Conservation (phyloP, 2,797 vertebrate genomes). For the Chelmon rostratus region DNA sequence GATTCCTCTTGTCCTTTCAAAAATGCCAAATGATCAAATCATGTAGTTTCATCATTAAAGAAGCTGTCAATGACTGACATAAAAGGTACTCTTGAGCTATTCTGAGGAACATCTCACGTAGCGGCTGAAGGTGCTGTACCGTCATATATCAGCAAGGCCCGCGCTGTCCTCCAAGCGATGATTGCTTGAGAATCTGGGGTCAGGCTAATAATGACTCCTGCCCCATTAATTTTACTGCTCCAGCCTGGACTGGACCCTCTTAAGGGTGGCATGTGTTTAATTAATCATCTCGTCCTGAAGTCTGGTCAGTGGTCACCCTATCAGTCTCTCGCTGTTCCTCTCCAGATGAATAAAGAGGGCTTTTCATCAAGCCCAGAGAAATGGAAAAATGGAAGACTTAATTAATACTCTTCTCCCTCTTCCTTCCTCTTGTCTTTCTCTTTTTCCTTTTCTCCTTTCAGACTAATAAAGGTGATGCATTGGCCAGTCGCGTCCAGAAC, state of each 20-base stretch:
- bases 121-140: slow-evolving; percentile 48
- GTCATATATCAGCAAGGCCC: slow-evolving; percentile 55
- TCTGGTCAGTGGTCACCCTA: slow-evolving; percentile 70
- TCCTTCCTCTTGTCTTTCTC: slow-evolving; percentile 40
- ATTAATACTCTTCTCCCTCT: slow-evolving; percentile 64
- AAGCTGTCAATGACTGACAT: slow-evolving; percentile 40
- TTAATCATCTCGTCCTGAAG: slow-evolving; percentile 73
- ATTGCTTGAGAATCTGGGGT: slow-evolving; percentile 69
- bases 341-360: slow-evolving; percentile 67
- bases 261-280: slow-evolving; percentile 71
- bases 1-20: slow-evolving; percentile 50
- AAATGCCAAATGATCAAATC: slow-evolving; percentile 61
- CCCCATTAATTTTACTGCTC: slow-evolving; percentile 74
- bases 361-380: slow-evolving; percentile 71
- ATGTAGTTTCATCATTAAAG: slow-evolving; percentile 43
- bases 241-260: slow-evolving; percentile 66
- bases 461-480: slow-evolving; percentile 94
- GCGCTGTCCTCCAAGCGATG: slow-evolving; percentile 62
- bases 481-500: slow-evolving; percentile 95
- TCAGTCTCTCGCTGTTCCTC: slow-evolving; percentile 68
- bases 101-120: slow-evolving; percentile 56
- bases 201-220: slow-evolving; percentile 77
- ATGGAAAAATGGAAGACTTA: slow-evolving; percentile 63
- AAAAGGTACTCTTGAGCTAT: slow-evolving; percentile 48
- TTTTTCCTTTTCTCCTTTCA: slow-evolving; percentile 67